A percentile compares a stretch with the other conserved stretches of the same genome.
Conservation (phyloP, 37 sponge, comb jelly and placozoan species). For the Corticium candelabrum region DNA sequence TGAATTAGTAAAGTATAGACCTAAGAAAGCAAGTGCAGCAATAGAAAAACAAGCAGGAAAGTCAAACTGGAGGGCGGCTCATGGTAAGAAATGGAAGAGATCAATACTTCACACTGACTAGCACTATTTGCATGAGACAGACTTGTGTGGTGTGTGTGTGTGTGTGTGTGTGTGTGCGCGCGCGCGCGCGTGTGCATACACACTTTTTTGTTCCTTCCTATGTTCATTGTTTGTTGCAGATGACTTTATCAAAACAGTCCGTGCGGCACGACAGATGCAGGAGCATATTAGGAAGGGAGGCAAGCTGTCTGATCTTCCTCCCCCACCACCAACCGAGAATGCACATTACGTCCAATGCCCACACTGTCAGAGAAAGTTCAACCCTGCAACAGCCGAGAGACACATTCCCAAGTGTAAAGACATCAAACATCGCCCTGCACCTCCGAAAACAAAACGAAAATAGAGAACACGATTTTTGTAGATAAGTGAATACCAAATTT, state of each 20-base stretch:
- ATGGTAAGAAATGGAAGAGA: too few relatives aligned
- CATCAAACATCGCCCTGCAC: slow-evolving; percentile 14
- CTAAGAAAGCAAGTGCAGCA: not conserved
- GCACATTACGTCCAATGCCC: slow-evolving; percentile 8
- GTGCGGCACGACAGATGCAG: not conserved
- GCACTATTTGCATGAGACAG: too few relatives aligned
- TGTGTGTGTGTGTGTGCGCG: too few relatives aligned
- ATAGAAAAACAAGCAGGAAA: not conserved
- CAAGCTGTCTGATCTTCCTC: slow-evolving; percentile 6
- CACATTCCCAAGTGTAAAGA: slow-evolving; percentile 13
- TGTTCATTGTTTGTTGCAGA: too few relatives aligned
- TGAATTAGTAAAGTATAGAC: not conserved
- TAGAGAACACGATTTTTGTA: too few relatives aligned
- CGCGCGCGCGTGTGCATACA: too few relatives aligned
- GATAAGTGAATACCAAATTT: too few relatives aligned
- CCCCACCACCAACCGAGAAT: slow-evolving; percentile 8
- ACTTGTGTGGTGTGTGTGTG: too few relatives aligned
- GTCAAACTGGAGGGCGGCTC: not conserved
- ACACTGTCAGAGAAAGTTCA: not conserved
- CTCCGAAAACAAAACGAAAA: not conserved
- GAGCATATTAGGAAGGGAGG: slow-evolving; percentile 1
- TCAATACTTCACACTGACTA: too few relatives aligned
- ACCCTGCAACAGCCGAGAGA: not conserved
- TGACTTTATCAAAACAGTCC: not conserved
- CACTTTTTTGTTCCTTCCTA: too few relatives aligned